These are phyloP conservation scores for Drosophila infuscata DNA, from an alignment of 2,888 invertebrate species.

Conservation along the genomic window DNA sequence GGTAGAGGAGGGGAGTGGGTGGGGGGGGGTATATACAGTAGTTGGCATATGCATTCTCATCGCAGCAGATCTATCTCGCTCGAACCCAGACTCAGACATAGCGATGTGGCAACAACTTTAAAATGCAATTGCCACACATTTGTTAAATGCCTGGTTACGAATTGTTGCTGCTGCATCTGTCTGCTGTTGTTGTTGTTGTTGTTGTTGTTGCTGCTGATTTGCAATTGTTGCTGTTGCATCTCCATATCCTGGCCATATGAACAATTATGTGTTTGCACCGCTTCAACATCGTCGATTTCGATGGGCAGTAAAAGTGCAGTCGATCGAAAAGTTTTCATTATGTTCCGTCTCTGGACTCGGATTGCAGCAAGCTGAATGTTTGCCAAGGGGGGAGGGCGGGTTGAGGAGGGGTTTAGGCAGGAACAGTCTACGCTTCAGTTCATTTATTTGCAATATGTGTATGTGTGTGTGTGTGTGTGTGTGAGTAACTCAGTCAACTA, in stretches of 20 bases:
- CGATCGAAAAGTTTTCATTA: constrained; percentile 79
- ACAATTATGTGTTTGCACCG: constrained; percentile 72
- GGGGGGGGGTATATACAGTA: too few relatives aligned
- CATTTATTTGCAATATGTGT: constrained; percentile 64
- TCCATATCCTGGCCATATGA: constrained; percentile 66
- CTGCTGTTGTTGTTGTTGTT: constrained; percentile 21
- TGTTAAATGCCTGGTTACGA: constrained; percentile 51
- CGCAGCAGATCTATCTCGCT: constrained; percentile 26
- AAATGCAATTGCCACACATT: constrained; percentile 69
- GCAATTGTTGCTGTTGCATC: constrained; percentile 41
- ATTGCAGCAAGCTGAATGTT: not conserved
- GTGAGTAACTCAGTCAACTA: constrained; percentile 74
- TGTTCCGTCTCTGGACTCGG: constrained; percentile 50
- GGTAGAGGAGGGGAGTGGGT: not conserved
- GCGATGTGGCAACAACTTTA: constrained; percentile 58
- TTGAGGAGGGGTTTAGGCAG: constrained; percentile 8
- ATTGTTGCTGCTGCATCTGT: constrained; percentile 25
- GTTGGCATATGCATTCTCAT: constrained; percentile 7
- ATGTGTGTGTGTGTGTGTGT: constrained; percentile 22
- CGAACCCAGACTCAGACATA: constrained; percentile 15
- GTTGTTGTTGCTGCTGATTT: constrained; percentile 22
- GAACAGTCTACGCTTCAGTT: constrained; percentile 72
- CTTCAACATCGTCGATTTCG: constrained; percentile 49
- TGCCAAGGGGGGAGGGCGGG: not conserved
- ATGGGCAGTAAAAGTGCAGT: constrained; percentile 68